Evolutionary conservation across 2,888 invertebrate species (phyloP), one percentile per base, ranked within the genome.

Genomic region (Agapostemon virescens): DNA sequence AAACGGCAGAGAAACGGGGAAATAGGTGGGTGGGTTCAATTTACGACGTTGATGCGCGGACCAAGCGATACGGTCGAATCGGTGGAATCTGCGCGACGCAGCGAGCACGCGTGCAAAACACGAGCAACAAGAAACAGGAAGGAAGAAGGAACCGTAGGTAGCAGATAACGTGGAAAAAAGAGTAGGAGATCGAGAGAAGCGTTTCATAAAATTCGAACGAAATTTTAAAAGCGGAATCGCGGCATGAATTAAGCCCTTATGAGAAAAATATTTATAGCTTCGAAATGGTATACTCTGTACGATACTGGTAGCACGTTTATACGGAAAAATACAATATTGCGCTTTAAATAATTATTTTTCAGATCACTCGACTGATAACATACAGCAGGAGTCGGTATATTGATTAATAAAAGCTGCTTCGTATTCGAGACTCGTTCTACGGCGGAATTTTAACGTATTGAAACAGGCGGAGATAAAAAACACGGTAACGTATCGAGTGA

Each of bases 1-100:
- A 26, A 9, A 9, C n/a, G 15, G 42, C 26, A 3, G 26, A 15
- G 15, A 23, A 26, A 5, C 23, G n/a, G 45, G 4, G 7, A 11
- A 69, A 74, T 66, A 72, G 17, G 66, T 66, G 64, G 63, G 78
- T 77, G 79, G 77, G 75, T 77, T 83, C 81, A 79, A 86, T 85
- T 86, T 85, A 85, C 84, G 81, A 85, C 69, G 74, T 73, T 73
- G 83, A 79, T 79, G 80, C 69, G 79, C 80, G 58, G 58, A 30
- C 58, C 58, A 30, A 58, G 58, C 58, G 79, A 83, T 83, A 84
- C 70, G 73, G 70, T 69, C 74, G 82, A 84, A 79, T 76, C 70
- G 73, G 67, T 82, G 67, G 74, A 82, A 85, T 79, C 72, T 77
- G 68, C 73, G 74, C 79, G 76, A 63, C 67, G 66, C 73, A 64